Percentiles rank a stretch among this genome's conserved stretches.
Conservation (phyloP, 2,113 vertebrate species). For the Chrysemys picta region DNA sequence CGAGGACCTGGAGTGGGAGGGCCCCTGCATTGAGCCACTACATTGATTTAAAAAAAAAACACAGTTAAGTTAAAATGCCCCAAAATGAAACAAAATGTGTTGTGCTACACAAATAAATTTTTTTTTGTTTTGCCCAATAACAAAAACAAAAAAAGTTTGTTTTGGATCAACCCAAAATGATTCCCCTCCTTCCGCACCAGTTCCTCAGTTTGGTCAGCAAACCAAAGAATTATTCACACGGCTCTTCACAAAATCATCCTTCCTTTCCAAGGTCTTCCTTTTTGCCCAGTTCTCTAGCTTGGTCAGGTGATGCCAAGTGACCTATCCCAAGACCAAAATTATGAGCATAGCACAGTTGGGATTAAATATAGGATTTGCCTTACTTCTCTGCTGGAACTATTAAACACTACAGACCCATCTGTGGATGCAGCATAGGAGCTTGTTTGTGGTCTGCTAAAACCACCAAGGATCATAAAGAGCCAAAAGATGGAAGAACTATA, state of each 20-base stretch:
- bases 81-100: too few relatives aligned
- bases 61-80: too few relatives aligned
- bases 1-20: too few relatives aligned
- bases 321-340: slow-evolving; percentile 65
- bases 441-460: slow-evolving; percentile 32
- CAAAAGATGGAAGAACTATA: neutral
- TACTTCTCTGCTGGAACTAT: slow-evolving; percentile 24
- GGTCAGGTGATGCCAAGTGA: slow-evolving; percentile 60
- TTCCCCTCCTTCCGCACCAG: too few relatives aligned
- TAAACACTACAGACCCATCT: slow-evolving; percentile 42
- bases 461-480: slow-evolving; percentile 39
- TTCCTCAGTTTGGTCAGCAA: too few relatives aligned
- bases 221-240: neutral
- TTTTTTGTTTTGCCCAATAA: too few relatives aligned
- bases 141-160: too few relatives aligned
- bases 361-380: slow-evolving; percentile 61
- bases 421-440: slow-evolving; percentile 26
- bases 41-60: too few relatives aligned
- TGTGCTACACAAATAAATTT: too few relatives aligned
- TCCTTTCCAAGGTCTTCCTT: slow-evolving; percentile 63
- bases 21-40: too few relatives aligned
- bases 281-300: slow-evolving; percentile 61
- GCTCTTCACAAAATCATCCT: slow-evolving; percentile 55
- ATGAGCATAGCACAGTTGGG: slow-evolving; percentile 11
- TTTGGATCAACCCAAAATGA: too few relatives aligned